Evolutionary conservation across 1,140 invertebrate species (phyloP).

Genomic region (Babylonia areolata): DNA sequence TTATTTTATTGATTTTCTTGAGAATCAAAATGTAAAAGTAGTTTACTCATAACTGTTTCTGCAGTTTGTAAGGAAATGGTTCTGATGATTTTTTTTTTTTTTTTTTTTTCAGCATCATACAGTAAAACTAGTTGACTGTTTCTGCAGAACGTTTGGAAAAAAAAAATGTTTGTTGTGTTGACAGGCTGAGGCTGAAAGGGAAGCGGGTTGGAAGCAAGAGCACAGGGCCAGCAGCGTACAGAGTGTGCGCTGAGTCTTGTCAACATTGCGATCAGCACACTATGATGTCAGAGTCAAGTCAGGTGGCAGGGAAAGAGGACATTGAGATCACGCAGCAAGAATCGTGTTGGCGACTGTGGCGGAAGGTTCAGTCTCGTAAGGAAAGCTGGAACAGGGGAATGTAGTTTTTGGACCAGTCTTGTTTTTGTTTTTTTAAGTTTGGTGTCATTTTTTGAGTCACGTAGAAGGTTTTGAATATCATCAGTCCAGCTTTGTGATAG

Average conservation of each 20-base stretch:
- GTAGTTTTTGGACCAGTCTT: neutral
- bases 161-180: neutral
- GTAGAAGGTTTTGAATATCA: neutral
- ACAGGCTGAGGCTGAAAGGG: neutral
- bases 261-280: neutral
- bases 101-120: too few relatives aligned
- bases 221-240: neutral
- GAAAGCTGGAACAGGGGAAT: slow-evolving; percentile 11
- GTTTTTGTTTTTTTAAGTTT: neutral
- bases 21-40: too few relatives aligned
- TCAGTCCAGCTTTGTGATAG: neutral
- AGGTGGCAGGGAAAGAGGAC: slow-evolving; percentile 1
- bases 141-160: too few relatives aligned
- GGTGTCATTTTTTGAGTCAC: neutral
- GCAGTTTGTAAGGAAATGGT: too few relatives aligned
- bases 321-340: slow-evolving; percentile 25
- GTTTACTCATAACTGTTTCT: too few relatives aligned
- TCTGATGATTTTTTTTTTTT: too few relatives aligned
- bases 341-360: neutral
- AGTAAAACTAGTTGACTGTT: too few relatives aligned
- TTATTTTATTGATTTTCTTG: too few relatives aligned
- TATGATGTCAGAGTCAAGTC: neutral
- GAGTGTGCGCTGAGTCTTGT: neutral
- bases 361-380: neutral
- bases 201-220: neutral